Conservation (phyloP, 2,888 invertebrate species). For the Pollenia labialis region DNA sequence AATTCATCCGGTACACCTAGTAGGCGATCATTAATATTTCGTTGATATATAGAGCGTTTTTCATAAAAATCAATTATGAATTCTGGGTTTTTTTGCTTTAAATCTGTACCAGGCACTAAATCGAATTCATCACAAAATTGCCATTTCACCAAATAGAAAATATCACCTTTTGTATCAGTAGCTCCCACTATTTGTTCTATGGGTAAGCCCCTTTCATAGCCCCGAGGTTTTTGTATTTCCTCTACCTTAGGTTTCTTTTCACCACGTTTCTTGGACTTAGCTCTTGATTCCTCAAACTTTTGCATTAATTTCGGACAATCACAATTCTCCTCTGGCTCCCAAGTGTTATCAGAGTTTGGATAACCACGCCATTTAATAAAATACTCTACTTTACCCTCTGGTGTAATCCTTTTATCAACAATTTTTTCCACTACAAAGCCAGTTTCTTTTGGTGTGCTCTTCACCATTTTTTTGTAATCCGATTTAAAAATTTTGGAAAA, state of each 20-base stretch:
- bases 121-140: conserved; percentile 88
- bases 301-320: conserved; percentile 95
- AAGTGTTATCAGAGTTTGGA: conserved; percentile 94
- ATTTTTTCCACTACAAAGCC: conserved; percentile 95
- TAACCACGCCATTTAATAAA: conserved; percentile 92
- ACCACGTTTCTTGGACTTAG: conserved; percentile 84
- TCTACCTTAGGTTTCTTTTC: conserved; percentile 85
- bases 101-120: conserved; percentile 87
- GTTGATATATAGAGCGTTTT: conserved; percentile 83
- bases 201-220: conserved; percentile 91
- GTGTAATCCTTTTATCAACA: conserved; percentile 89
- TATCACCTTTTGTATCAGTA: conserved; percentile 93
- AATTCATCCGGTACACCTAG: conserved; percentile 81
- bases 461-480: conserved; percentile 78
- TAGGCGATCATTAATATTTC: conserved; percentile 80
- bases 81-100: conserved; percentile 87
- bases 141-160: conserved; percentile 97
- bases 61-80: conserved; percentile 88
- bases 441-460: conserved; percentile 84
- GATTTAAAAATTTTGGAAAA: conserved; percentile 50
- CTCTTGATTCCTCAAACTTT: conserved; percentile 91
- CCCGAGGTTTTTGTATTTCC: conserved; percentile 88
- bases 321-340: conserved; percentile 97
- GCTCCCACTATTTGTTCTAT: conserved; percentile 95
- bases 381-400: conserved; percentile 90